These are phyloP conservation scores for Laothoe populi DNA, from an alignment of 2,888 invertebrate genomes.

Conservation along the genomic window DNA sequence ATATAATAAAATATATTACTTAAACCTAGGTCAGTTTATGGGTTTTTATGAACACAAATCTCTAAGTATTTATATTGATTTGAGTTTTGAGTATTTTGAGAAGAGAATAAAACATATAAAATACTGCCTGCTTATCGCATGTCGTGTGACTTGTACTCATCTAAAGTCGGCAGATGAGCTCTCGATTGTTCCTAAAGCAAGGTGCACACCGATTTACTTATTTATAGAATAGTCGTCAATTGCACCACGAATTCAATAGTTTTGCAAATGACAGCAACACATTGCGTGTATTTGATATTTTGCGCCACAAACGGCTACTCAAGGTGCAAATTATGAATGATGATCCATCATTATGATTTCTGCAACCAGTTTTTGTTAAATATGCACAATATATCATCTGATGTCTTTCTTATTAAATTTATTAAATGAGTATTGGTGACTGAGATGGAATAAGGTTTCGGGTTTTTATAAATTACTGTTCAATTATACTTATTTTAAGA, in stretches of 20 bases:
- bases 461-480: neutral
- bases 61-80: too few species aligned
- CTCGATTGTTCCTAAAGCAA: conserved; percentile 30
- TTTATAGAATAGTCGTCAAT: conserved; percentile 41
- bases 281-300: conserved; percentile 59
- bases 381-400: neutral
- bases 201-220: conserved; percentile 33
- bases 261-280: conserved; percentile 63
- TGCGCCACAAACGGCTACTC: conserved; percentile 43
- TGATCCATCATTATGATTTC: conserved; percentile 39
- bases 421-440: neutral
- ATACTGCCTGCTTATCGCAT: neutral
- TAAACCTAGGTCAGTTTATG: too few species aligned
- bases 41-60: too few species aligned
- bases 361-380: conserved; percentile 31
- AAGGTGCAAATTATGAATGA: conserved; percentile 49
- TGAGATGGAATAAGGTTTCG: neutral
- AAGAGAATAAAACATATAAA: neutral
- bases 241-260: conserved; percentile 49
- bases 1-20: too few species aligned
- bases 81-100: too few species aligned
- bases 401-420: neutral
- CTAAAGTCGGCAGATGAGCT: conserved; percentile 35
- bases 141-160: conserved; percentile 32
- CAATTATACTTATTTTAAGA: neutral